A percentile compares a stretch with the other conserved stretches of the same genome.
Conservation (phyloP, 1,140 invertebrate species). For the Sarcophaga bullata region DNA sequence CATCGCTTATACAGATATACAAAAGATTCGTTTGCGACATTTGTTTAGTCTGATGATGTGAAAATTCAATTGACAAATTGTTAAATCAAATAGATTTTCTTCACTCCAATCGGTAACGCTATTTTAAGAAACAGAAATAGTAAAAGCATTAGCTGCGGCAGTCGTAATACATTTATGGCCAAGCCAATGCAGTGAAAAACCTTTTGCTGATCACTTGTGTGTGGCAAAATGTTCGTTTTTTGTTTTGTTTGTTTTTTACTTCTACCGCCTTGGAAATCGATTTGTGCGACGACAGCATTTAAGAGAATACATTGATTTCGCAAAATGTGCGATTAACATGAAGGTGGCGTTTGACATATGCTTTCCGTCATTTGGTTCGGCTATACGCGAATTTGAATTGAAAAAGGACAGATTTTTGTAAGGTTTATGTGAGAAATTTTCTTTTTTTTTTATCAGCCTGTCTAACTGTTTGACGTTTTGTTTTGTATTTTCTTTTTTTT, state of each 20-base stretch:
- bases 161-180: too few species aligned
- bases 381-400: neutral
- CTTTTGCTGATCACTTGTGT: neutral
- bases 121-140: neutral
- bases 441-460: too few species aligned
- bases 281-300: too few species aligned
- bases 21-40: too few species aligned
- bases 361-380: conserved; percentile 28
- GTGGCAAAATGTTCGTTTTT: neutral
- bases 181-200: too few species aligned
- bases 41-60: conserved; percentile 17
- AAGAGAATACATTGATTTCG: neutral
- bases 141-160: too few species aligned
- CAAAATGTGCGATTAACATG: conserved; percentile 8
- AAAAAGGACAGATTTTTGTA: conserved; percentile 22
- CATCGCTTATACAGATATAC: too few species aligned
- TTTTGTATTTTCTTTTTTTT: too few species aligned
- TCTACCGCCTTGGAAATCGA: neutral
- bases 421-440: conserved; percentile 34
- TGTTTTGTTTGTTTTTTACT: neutral
- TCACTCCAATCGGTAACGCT: conserved; percentile 6
- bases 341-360: conserved; percentile 38
- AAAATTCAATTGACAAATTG: conserved; percentile 35
- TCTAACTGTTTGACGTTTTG: neutral
- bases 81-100: conserved; percentile 36